Conservation (phyloP, 2,113 vertebrate species). For the Pomatorhinus ruficollis region DNA sequence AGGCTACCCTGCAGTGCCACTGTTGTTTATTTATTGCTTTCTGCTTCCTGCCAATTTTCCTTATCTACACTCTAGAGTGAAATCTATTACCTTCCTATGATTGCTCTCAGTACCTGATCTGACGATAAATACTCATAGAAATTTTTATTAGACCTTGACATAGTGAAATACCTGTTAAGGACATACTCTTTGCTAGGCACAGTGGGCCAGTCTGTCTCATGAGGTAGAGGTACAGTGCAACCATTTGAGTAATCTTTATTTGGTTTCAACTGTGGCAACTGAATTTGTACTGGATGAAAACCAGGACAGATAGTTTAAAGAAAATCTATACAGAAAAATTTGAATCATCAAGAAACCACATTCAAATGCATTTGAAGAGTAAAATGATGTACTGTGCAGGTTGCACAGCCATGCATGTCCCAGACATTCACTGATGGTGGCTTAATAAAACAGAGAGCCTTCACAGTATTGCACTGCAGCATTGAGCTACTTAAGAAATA, state of each 20-base stretch:
- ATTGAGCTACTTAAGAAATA: not conserved
- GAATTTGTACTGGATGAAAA: not conserved
- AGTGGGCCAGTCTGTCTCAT: not conserved
- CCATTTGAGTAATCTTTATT: not conserved
- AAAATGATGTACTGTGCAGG: not conserved
- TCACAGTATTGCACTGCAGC: not conserved
- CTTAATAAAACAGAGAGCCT: not conserved
- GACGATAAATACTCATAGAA: not conserved
- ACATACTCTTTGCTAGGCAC: not conserved
- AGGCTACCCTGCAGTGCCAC: not conserved
- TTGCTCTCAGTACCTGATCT: not conserved
- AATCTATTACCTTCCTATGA: not conserved
- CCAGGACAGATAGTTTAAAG: not conserved
- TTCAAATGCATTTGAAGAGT: not conserved
- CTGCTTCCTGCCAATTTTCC: not conserved
- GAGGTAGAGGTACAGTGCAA: not conserved
- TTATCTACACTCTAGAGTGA: not conserved
- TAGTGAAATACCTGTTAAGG: not conserved
- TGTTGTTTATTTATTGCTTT: conserved; percentile 2
- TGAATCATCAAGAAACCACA: not conserved
- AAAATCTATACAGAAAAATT: not conserved
- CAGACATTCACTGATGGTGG: not conserved
- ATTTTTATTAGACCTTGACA: not conserved
- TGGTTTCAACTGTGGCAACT: not conserved
- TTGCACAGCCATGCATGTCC: not conserved